Base-by-base conservation (phyloP, 2,888 invertebrate genomes). In the Hydroisotoma schaefferi region DNA sequence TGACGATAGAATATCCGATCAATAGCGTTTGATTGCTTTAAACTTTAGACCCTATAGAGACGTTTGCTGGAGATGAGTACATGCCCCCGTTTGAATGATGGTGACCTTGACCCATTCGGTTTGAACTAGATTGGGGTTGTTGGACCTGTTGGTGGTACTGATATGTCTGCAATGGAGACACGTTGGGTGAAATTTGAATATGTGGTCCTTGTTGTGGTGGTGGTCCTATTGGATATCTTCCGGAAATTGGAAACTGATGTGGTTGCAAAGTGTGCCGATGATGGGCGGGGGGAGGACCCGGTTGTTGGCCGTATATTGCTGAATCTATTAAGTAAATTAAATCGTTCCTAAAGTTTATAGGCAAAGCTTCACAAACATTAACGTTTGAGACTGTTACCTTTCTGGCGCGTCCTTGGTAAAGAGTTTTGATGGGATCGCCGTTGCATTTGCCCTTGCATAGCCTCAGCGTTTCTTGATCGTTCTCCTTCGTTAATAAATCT, bases 361-460 rank as follows among this genome's bases (percentile, higher is more conserved):
- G 33, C 8, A 43, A 6, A 43, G 43, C 43, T 6, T 43, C 6
- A 10, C 25, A 8, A 25, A 46, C 25, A 23, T 23, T 15, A 46
- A 5, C 25, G 6, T 18, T 3, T 46, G 5, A 46, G 20, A 25
- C 48, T 2, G 0, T 37, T 60, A 70, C 72, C 68, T 58, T 70
- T 70, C 28, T 70, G 72, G 52, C 60, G 63, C 20, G 67, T 62
- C 10, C 73, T 51, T 2, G 73, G 70, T 10, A 73, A 55, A n/a
- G 73, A 71, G 49, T 71, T 73, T 15, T 68, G 69, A 29, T 65
- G 65, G 12, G 63, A 63, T 43, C 57, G 62, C 29, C 56, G 69
- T 54, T 68, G 67, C 44, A 55, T 55, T 10, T 52, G 52, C 8
- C 8, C 4, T 4, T 27, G 38, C 18, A 29, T 33, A 37, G 33